Conservation (phyloP, 2,113 vertebrate genomes). For the Amphilophus citrinellus region DNA sequence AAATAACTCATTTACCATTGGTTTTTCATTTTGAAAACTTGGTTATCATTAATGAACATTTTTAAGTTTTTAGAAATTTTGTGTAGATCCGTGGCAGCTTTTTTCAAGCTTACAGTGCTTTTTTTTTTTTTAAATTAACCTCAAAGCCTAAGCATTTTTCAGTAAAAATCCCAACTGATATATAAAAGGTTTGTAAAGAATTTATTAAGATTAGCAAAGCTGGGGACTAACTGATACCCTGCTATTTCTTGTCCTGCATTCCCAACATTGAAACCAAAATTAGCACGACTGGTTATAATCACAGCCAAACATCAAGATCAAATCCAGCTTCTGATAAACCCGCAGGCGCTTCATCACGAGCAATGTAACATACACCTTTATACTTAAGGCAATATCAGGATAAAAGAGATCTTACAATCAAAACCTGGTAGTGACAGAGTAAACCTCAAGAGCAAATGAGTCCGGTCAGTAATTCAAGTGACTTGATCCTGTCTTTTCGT, state of each 20-base stretch:
- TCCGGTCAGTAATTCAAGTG: conserved; percentile 48
- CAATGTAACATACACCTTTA: background rate
- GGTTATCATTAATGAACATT: background rate
- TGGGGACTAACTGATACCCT: background rate
- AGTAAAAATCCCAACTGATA: background rate
- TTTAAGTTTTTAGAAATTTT: background rate
- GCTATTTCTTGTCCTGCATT: background rate
- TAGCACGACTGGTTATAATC: background rate
- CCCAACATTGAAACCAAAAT: background rate
- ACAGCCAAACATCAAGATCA: background rate
- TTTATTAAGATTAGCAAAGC: background rate
- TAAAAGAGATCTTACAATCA: conserved; percentile 11
- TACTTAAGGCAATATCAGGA: background rate
- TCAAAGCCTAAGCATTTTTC: background rate
- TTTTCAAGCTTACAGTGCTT: background rate
- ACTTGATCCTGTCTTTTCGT: conserved; percentile 49
- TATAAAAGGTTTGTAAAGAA: background rate
- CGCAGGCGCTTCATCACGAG: background rate
- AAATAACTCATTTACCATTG: background rate
- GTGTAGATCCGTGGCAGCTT: background rate
- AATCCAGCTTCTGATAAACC: conserved; percentile 1
- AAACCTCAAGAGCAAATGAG: conserved; percentile 35
- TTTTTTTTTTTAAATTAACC: background rate
- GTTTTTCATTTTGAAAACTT: conserved; percentile 1
- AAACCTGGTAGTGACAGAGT: conserved; percentile 20